Base-by-base conservation (phyloP, 2,113 vertebrate genomes). In the Nothocercus nigrocapillus region DNA sequence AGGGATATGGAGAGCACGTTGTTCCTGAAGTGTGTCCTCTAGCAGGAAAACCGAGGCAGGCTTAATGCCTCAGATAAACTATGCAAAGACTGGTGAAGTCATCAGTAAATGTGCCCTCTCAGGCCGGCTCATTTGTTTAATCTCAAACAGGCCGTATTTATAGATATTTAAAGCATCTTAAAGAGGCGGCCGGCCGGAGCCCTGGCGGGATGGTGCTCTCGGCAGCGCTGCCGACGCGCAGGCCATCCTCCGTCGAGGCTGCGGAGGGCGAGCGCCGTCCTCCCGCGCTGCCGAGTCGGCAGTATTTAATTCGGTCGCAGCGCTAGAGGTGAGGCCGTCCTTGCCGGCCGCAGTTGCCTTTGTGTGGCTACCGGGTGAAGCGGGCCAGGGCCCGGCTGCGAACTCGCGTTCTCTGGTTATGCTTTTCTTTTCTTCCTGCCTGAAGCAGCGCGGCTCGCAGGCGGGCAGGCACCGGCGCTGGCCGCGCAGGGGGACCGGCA, bases 161-260 rank as follows among this genome's bases (percentile, higher is more conserved):
- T 82, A 94, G 90, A 47, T 88, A 90, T 45, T 89, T 85, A 93
- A 95, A 88, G 86, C 17, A 86, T 94, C 36, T 86, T 79, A 94
- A 94, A 86, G 88, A 93, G 93, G 74, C 25, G 88, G 58, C 80
- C 90, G 68, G 86, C 62, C 49, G 34, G 88, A 84, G 69, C 44
- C 13, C 2, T 22, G 66, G 56, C 27, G 67, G 73, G 62, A 72
- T 53, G 0, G 0, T 75, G 76, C 88, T 93, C 69, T 85, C 18
- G 1, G 4, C 5, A 19, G 62, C 72, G 69, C 74, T 72, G 70
- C 27, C 56, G 82, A 77, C 44, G 32, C 34, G 6, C 78, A 66
- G 61, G 75, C 17, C 30, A 15, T 59, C 87, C 67, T n/a, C 20
- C 75, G 25, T 45, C 54, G 34, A 17, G 16, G 7, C 53, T 44